Base-by-base conservation (phyloP, 2,888 invertebrate species). In the Tinea semifulvella region DNA sequence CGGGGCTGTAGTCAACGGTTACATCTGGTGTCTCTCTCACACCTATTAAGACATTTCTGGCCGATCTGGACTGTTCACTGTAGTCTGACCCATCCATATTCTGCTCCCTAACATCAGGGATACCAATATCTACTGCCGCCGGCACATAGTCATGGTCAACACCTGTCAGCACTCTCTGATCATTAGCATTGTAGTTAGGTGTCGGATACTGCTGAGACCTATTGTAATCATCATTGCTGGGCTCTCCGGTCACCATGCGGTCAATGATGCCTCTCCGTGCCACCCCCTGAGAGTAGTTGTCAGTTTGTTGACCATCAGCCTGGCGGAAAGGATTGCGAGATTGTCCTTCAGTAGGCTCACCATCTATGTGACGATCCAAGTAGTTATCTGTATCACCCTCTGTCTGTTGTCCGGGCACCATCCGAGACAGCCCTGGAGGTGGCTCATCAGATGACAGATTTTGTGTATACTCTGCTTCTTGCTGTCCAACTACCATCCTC, bases 401-500 rank as follows among this genome's bases (percentile, higher is more conserved):
- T 2, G 72, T 81, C 49, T 75, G 76, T 52, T 80, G 82, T 11
- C 82, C 84, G 4, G 76, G 83, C 19, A 83, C 76, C 79, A 84
- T 83, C 36, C 82, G 66, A 31, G 83, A 67, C 18, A 84, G 57
- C 1, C 82, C 79, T 1, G 84, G 83, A 10, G 82, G 82, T 14
- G 84, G 84, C 46, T 84, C 84, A 44, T 81, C 81, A 1, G 66
- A 63, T 27, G 65, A 59, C 26, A 68, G 54, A 47, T 56, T 62
- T 50, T 66, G 71, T 44, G 60, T 68, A 48, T 77, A 82, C 53
- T 80, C 83, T 20, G 80, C 56, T 53, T 88, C 88, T 39, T 86
- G 85, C 58, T 87, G 86, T 0, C 89, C 89, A 1, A 88, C 73
- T 2, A 88, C 88, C 76, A 88, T 79, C 51, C 89, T 72, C 10